Evolutionary conservation across 2,113 vertebrate genomes (phyloP).

Genomic region (Thymallus thymallus): DNA sequence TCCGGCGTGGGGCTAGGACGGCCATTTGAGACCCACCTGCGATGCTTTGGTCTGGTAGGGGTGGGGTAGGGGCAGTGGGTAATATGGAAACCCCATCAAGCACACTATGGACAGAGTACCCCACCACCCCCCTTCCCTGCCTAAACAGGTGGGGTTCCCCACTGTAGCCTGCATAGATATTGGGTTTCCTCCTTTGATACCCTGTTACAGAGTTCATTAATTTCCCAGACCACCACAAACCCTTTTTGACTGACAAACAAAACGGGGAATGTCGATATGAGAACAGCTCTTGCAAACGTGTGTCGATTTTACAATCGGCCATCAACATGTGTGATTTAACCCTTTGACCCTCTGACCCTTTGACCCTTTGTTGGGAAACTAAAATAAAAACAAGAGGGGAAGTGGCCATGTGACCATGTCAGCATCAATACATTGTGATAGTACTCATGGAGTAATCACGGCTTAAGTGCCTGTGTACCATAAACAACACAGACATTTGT

Average conservation of each 20-base stretch:
- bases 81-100: slow-evolving; percentile 50
- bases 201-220: slow-evolving; percentile 73
- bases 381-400: background rate
- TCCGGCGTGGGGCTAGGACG: slow-evolving; percentile 35
- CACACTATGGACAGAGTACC: slow-evolving; percentile 17
- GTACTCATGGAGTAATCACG: no score
- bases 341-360: slow-evolving; percentile 46
- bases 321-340: slow-evolving; percentile 72
- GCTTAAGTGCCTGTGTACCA: no score
- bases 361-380: slow-evolving; percentile 48
- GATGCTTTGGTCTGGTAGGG: slow-evolving; percentile 51
- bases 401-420: background rate
- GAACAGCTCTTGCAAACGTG: slow-evolving; percentile 58
- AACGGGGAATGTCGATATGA: slow-evolving; percentile 59
- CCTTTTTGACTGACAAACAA: slow-evolving; percentile 51
- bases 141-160: slow-evolving; percentile 66
- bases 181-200: slow-evolving; percentile 74
- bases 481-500: no score
- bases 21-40: slow-evolving; percentile 73
- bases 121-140: slow-evolving; percentile 23
- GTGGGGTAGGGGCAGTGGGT: background rate
- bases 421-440: background rate
- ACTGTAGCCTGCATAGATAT: slow-evolving; percentile 56
- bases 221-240: slow-evolving; percentile 57
- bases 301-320: slow-evolving; percentile 67